Evolutionary conservation across 92 coral and sea anemone species (phyloP).

Genomic region (Palythoa grandiflora): DNA sequence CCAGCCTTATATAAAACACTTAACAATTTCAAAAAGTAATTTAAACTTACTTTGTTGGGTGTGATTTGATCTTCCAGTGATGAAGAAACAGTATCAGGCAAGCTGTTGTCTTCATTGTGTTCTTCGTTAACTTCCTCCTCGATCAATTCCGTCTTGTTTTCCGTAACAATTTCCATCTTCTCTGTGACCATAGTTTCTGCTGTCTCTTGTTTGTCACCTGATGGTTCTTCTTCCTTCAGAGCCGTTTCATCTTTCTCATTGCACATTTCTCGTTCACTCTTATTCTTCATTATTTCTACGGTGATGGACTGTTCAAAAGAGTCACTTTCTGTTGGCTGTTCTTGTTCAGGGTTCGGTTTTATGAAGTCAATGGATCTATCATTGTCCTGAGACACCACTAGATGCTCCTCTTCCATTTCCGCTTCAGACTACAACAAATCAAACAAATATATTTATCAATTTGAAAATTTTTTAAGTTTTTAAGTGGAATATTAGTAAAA

Average conservation of each 20-base stretch:
- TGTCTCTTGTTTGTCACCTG: conserved; percentile 27
- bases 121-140: conserved; percentile 10
- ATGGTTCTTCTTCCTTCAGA: conserved; percentile 38
- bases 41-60: neutral
- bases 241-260: conserved; percentile 33
- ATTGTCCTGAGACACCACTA: neutral
- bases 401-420: conserved; percentile 21
- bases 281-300: neutral
- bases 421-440: conserved; percentile 23
- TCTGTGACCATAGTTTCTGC: conserved; percentile 29
- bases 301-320: neutral
- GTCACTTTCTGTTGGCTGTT: neutral
- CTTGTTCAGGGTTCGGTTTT: neutral
- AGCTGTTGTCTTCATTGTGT: conserved; percentile 2
- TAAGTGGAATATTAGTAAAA: no score
- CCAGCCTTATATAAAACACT: neutral
- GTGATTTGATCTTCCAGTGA: neutral
- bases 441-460: neutral
- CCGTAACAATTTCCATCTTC: neutral
- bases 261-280: conserved; percentile 3
- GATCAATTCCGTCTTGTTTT: conserved; percentile 2
- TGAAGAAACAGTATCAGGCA: neutral
- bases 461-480: no score
- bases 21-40: neutral
- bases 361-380: neutral